phyloP scores from a whole-genome alignment of 1,140 invertebrate species.

The Drosophila kanapiae region DNA sequence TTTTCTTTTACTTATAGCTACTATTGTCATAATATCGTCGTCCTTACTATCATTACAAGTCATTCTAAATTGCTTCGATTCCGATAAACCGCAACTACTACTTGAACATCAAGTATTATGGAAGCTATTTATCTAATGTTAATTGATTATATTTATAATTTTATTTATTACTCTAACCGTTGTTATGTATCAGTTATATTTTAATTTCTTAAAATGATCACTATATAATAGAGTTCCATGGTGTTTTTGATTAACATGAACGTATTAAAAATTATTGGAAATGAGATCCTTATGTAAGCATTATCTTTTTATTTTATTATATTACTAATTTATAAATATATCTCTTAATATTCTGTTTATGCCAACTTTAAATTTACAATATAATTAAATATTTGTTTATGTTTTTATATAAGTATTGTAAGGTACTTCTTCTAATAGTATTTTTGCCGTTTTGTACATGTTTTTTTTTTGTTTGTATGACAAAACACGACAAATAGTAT shows the following conservation, averaged over 20 bases:
- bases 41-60: background rate
- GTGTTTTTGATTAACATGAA: background rate
- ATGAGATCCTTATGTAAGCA: background rate
- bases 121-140: background rate
- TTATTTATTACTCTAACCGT: background rate
- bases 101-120: background rate
- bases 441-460: slow-evolving; percentile 3
- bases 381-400: background rate
- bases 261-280: background rate
- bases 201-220: background rate
- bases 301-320: background rate
- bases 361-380: background rate
- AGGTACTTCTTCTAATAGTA: slow-evolving; percentile 14
- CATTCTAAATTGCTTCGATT: background rate
- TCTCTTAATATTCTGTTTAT: background rate
- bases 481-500: slow-evolving; percentile 17
- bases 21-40: slow-evolving; percentile 13
- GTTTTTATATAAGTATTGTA: slow-evolving; percentile 15
- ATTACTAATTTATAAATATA: background rate
- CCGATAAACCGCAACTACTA: background rate
- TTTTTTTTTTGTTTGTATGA: slow-evolving; percentile 22
- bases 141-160: background rate
- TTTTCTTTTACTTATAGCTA: background rate
- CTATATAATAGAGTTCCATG: background rate
- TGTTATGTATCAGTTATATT: background rate